Evolutionary conservation across 2,888 invertebrate genomes (phyloP).

Genomic region (Elegia similella): DNA sequence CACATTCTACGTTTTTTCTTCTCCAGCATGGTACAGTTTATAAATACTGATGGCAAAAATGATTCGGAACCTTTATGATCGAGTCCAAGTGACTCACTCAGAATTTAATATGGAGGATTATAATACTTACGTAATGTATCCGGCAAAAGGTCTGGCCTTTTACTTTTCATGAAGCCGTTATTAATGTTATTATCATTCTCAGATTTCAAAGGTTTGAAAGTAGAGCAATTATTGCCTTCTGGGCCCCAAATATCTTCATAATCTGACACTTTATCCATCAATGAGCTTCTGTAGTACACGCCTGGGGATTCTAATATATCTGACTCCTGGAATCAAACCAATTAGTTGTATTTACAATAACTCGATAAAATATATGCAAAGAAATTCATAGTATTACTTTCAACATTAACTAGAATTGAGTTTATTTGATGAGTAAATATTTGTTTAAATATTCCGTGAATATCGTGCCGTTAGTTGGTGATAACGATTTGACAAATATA

Average conservation of each 20-base stretch:
- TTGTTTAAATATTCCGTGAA: background rate
- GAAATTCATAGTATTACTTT: background rate
- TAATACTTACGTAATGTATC: constrained; percentile 78
- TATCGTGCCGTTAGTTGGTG: constrained; percentile 64
- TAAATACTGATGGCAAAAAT: background rate
- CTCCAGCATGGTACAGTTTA: no score
- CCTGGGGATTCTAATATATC: constrained; percentile 92
- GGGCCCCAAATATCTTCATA: constrained; percentile 97
- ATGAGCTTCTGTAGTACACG: constrained; percentile 91
- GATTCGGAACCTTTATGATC: background rate
- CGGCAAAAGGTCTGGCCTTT: constrained; percentile 83
- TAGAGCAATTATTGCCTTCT: constrained; percentile 75
- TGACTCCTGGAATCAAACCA: constrained; percentile 81
- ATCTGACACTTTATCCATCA: constrained; percentile 96
- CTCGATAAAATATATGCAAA: no score
- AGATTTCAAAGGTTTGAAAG: constrained; percentile 69
- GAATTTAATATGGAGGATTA: background rate
- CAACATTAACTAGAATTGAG: background rate
- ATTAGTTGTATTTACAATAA: no score
- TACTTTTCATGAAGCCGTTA: constrained; percentile 77
- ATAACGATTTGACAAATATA: constrained; percentile 31
- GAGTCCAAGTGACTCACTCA: background rate
- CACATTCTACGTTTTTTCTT: no score
- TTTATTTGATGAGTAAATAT: background rate
- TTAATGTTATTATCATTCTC: constrained; percentile 67